Conservation (phyloP, 2,888 invertebrate genomes). For the Lycophotia porphyrea region DNA sequence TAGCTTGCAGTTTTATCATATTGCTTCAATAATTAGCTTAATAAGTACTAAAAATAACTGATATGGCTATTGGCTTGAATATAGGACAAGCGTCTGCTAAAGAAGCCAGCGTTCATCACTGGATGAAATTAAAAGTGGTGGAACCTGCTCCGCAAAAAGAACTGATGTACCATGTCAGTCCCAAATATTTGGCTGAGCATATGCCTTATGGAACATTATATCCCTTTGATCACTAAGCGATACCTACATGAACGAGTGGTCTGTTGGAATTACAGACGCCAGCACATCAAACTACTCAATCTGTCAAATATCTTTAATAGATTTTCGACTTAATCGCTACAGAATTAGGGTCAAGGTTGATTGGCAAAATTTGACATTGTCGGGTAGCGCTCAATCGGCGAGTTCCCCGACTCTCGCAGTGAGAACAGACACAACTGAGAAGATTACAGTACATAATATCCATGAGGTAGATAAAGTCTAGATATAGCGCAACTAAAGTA, state of each 20-base stretch:
- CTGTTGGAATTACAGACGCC: neutral
- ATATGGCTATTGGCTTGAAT: neutral
- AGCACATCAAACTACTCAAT: too few relatives aligned
- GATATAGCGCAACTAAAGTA: slow-evolving; percentile 4
- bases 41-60: neutral
- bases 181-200: neutral
- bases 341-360: too few relatives aligned
- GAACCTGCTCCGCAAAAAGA: neutral
- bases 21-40: slow-evolving; percentile 12
- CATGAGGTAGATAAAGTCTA: neutral
- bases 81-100: too few relatives aligned
- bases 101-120: neutral
- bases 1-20: slow-evolving; percentile 23
- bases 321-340: too few relatives aligned
- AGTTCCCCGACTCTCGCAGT: neutral
- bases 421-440: neutral
- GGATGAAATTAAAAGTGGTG: neutral
- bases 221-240: neutral
- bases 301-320: too few relatives aligned
- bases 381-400: neutral
- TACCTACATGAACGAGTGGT: neutral
- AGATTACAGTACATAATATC: neutral
- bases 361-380: too few relatives aligned
- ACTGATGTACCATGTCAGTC: neutral
- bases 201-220: neutral